These are phyloP conservation scores for Gadopsis bispinosus DNA, from an alignment of 2,797 vertebrate species.

Conservation along the genomic window DNA sequence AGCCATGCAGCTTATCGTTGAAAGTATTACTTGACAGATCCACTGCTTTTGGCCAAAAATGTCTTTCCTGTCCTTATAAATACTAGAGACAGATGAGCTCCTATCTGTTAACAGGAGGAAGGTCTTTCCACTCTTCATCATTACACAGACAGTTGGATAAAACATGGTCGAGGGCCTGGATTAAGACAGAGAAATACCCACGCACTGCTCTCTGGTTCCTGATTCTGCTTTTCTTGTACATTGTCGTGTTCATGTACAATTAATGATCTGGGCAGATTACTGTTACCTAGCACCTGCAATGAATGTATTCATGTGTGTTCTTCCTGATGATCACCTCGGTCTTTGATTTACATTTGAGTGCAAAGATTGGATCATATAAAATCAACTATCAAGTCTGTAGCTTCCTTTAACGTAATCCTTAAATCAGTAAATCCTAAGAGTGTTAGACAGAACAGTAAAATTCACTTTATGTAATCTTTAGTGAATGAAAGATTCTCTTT, in stretches of 20 bases:
- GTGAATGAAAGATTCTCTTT: neutral
- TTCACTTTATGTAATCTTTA: neutral
- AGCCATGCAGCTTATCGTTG: neutral
- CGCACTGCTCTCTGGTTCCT: neutral
- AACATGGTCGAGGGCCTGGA: conserved; percentile 40
- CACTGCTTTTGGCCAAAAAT: conserved; percentile 14
- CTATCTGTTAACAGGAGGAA: conserved; percentile 48
- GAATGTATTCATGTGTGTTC: too few relatives aligned
- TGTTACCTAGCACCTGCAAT: neutral
- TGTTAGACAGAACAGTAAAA: neutral
- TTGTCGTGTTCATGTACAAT: neutral
- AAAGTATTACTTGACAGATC: conserved; percentile 22
- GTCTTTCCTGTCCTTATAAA: conserved; percentile 43
- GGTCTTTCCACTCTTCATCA: conserved; percentile 70
- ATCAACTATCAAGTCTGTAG: neutral
- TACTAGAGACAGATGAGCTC: conserved; percentile 56
- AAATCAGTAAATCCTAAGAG: neutral
- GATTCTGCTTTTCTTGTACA: neutral
- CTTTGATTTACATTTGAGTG: neutral
- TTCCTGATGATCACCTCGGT: neutral
- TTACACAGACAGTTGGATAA: conserved; percentile 53
- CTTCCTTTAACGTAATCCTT: neutral
- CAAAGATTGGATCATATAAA: neutral
- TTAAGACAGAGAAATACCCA: conserved; percentile 6
- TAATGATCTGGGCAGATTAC: neutral